Evolutionary conservation across 2,888 invertebrate genomes (phyloP), one percentile per base, ranked within the genome.

Genomic region (Orthonevra nobilis): DNA sequence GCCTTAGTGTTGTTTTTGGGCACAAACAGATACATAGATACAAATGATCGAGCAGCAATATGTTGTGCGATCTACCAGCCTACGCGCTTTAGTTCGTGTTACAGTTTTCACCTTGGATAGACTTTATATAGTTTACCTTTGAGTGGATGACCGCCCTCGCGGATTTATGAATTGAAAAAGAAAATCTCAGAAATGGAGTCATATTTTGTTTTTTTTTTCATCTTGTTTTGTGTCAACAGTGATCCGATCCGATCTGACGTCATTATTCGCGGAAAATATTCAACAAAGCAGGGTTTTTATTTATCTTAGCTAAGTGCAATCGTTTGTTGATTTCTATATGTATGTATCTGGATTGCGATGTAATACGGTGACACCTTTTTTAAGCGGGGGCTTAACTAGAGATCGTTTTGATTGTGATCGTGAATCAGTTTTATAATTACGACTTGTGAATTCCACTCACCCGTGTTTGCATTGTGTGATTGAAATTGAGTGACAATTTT

Each of bases 61-160:
- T 61, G 44, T 66, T 60, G n/a, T n/a, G 58, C 30, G 44, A 60
- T 52, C 73, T n/a, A n/a, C n/a, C n/a, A 19, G 36, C 26, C 60
- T 64, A 66, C 69, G 34, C 60, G 9, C 9, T 32, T 48, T n/a
- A 12, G 68, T 14, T 69, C 26, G 58, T 42, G 69, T 50, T 69
- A 60, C 58, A 44, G 15, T 50, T 56, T 38, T 72, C 66, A 72
- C 77, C 77, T 77, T 77, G 77, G 72, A 66, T 60, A 28, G 14
- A 48, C 54, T 40, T 15, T 40, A 12, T 30, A 40, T 60, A 63
- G 63, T 50, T 50, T 26, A 14, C 7, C 54, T 23, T 36, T 32
- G 30, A 66, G 56, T 54, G 52, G 77, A 46, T 72, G 44, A 38
- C 15, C 72, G 72, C 72, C 77, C 77, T 72, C 77, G 54, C 77